A percentile compares a stretch with the other conserved stretches of the same genome.
phyloP scores from a whole-genome alignment of 1,140 invertebrate species.

The Hylyphantes graminicola region DNA sequence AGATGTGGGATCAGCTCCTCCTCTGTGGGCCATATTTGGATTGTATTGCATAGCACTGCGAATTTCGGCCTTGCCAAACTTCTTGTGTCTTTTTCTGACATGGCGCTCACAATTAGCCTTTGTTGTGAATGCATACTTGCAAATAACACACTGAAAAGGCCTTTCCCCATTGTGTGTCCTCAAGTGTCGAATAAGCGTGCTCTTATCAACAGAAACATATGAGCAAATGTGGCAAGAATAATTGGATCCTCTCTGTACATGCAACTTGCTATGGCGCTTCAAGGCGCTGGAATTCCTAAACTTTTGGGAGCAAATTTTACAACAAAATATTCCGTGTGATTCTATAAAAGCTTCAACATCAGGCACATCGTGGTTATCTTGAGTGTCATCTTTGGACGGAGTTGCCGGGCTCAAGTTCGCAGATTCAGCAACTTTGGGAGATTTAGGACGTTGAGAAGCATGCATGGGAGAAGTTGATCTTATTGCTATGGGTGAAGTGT shows the following conservation, averaged over 20 bases:
- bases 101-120: slow-evolving; percentile 87
- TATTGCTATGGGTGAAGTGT: slow-evolving; percentile 62
- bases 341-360: slow-evolving; percentile 21
- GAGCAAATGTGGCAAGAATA: slow-evolving; percentile 94
- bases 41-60: slow-evolving; percentile 64
- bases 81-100: slow-evolving; percentile 81
- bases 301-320: slow-evolving; percentile 61
- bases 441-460: slow-evolving; percentile 55
- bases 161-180: slow-evolving; percentile 93
- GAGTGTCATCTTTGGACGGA: slow-evolving; percentile 62
- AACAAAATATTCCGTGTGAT: slow-evolving; percentile 42
- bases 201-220: slow-evolving; percentile 89
- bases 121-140: slow-evolving; percentile 95
- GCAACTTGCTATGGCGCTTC: slow-evolving; percentile 84
- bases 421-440: slow-evolving; percentile 64
- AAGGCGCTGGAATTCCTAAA: slow-evolving; percentile 72
- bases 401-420: slow-evolving; percentile 64
- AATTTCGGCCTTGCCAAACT: slow-evolving; percentile 74
- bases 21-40: slow-evolving; percentile 61
- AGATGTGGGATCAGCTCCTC: slow-evolving; percentile 36
- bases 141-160: slow-evolving; percentile 92
- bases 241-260: slow-evolving; percentile 69
- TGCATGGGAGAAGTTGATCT: slow-evolving; percentile 60
- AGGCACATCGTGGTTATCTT: slow-evolving; percentile 20
- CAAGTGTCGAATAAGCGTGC: slow-evolving; percentile 88